Percentiles rank a stretch among this genome's conserved stretches.
phyloP scores from a whole-genome alignment of 2,888 invertebrate species.

The Cerastoderma edule region DNA sequence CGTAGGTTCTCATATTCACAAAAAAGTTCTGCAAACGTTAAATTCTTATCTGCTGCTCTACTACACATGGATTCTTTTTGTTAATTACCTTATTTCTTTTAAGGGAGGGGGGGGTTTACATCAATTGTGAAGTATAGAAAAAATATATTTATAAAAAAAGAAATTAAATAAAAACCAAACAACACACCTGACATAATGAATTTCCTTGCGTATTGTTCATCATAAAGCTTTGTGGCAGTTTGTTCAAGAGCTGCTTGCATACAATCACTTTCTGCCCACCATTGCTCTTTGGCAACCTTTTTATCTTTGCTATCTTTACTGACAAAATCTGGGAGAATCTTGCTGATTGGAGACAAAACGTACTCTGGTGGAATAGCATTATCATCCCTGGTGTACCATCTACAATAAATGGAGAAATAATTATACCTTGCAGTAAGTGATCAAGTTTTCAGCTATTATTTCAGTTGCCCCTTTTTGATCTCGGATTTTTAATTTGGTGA shows the following conservation, averaged over 20 bases:
- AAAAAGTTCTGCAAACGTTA: too few species aligned
- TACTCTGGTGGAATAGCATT: slow-evolving; percentile 68
- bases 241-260: slow-evolving; percentile 62
- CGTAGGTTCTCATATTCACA: too few species aligned
- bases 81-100: too few species aligned
- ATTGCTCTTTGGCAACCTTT: slow-evolving; percentile 57
- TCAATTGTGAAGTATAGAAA: too few species aligned
- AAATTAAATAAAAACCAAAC: background rate
- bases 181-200: slow-evolving; percentile 68
- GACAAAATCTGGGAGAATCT: slow-evolving; percentile 62
- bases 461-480: too few species aligned
- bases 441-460: too few species aligned
- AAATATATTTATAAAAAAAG: background rate
- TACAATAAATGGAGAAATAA: too few species aligned
- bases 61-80: background rate
- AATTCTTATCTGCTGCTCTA: background rate
- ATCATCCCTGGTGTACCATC: slow-evolving; percentile 70
- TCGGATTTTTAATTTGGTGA: too few species aligned
- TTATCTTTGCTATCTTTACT: slow-evolving; percentile 53
- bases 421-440: too few species aligned
- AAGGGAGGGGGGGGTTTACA: too few species aligned
- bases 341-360: slow-evolving; percentile 63
- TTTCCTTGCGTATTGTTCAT: slow-evolving; percentile 60
- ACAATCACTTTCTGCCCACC: slow-evolving; percentile 63
- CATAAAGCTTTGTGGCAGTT: slow-evolving; percentile 56